phyloP scores from a whole-genome alignment of 1,140 invertebrate species.

The Antheraea pernyi region DNA sequence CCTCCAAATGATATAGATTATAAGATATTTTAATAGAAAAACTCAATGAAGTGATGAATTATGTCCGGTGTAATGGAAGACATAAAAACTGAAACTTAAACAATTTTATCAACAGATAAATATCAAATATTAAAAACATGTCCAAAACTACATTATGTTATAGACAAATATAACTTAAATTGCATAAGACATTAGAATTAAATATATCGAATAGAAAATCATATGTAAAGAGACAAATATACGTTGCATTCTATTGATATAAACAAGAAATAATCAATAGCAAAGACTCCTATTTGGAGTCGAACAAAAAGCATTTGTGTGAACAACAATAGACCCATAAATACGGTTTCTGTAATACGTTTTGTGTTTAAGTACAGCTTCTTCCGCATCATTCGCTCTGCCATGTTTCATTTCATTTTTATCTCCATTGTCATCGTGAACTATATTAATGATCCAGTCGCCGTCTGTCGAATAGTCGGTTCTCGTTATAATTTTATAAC shows the following conservation, averaged over 20 bases:
- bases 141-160: no score
- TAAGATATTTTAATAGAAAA: slow-evolving; percentile 66
- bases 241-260: background rate
- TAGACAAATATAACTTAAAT: background rate
- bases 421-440: slow-evolving; percentile 45
- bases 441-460: slow-evolving; percentile 45
- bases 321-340: slow-evolving; percentile 64
- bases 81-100: background rate
- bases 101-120: no score
- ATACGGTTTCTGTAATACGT: slow-evolving; percentile 58
- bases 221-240: background rate
- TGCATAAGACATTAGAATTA: background rate
- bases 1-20: slow-evolving; percentile 50
- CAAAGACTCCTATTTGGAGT: slow-evolving; percentile 46
- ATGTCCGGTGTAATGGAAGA: slow-evolving; percentile 28
- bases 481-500: background rate
- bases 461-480: slow-evolving; percentile 20
- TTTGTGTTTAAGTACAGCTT: slow-evolving; percentile 40
- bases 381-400: slow-evolving; percentile 44
- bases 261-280: slow-evolving; percentile 33
- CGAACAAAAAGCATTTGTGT: slow-evolving; percentile 52
- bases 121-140: no score
- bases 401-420: slow-evolving; percentile 37
- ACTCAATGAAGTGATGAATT: slow-evolving; percentile 65
- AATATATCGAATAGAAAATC: slow-evolving; percentile 36